Evolutionary conservation across 2,113 vertebrate species (phyloP).

Genomic region (Psilopogon haemacephalus): DNA sequence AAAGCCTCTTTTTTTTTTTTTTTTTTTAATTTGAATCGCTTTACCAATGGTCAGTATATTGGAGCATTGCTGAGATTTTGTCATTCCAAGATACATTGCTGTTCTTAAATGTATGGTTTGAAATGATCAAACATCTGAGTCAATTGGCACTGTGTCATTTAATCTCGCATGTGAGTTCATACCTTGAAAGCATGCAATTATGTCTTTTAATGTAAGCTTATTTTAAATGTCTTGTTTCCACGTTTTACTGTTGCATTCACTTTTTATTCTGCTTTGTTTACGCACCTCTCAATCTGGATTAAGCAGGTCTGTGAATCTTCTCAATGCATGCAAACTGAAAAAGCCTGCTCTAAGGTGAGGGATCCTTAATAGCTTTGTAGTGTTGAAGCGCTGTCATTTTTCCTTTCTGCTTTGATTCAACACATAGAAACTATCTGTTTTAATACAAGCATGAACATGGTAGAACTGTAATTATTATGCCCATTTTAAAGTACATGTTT

Average conservation of each 20-base stretch:
- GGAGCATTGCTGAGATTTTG: conserved; percentile 30
- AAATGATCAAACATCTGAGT: conserved; percentile 42
- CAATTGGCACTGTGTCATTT: conserved; percentile 27
- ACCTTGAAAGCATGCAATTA: conserved; percentile 12
- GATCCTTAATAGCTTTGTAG: conserved; percentile 16
- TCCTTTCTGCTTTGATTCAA: background rate
- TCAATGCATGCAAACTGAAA: conserved; percentile 74
- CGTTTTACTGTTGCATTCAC: conserved; percentile 25
- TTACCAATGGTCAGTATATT: background rate
- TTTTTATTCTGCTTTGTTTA: conserved; percentile 68
- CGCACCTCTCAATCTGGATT: conserved; percentile 66
- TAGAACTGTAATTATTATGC: background rate
- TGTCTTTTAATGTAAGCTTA: conserved; percentile 46
- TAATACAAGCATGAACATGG: background rate
- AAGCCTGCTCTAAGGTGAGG: conserved; percentile 80
- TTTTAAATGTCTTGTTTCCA: conserved; percentile 37
- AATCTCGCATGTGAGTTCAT: conserved; percentile 33
- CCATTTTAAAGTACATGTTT: background rate
- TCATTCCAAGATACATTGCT: conserved; percentile 65
- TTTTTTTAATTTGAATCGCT: background rate
- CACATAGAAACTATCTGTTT: background rate
- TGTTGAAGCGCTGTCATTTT: conserved; percentile 4
- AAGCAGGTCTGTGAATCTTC: conserved; percentile 77
- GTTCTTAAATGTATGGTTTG: conserved; percentile 55
- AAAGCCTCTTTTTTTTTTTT: conserved; percentile 13